Percentiles rank a stretch among this genome's conserved stretches.
Conservation (phyloP, 2,888 invertebrate species). For the Polyploca ridens region DNA sequence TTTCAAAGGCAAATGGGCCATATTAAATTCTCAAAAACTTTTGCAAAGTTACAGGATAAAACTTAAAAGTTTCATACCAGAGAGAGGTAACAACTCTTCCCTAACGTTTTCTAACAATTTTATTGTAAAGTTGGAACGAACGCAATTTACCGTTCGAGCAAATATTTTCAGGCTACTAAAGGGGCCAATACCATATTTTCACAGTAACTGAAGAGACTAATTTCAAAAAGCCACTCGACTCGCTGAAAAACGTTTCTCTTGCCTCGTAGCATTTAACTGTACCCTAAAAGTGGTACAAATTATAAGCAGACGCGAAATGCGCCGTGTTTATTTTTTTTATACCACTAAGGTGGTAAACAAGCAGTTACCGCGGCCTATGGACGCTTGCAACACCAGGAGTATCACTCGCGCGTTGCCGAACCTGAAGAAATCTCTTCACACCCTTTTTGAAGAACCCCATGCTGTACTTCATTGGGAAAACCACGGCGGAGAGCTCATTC, state of each 20-base stretch:
- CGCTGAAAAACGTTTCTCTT: slow-evolving; percentile 26
- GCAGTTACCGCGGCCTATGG: too few species aligned
- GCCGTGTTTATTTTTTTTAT: too few species aligned
- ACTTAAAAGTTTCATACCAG: not conserved
- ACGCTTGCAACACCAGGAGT: too few species aligned
- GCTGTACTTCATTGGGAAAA: too few species aligned
- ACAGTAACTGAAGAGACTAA: slow-evolving; percentile 38
- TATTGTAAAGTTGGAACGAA: slow-evolving; percentile 11
- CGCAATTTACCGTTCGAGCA: slow-evolving; percentile 26
- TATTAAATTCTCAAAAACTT: slow-evolving; percentile 26
- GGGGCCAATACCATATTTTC: slow-evolving; percentile 41
- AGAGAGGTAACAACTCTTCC: not conserved
- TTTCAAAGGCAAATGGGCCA: not conserved
- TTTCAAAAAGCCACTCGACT: slow-evolving; percentile 40
- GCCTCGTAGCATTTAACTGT: slow-evolving; percentile 20
- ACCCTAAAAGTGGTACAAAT: slow-evolving; percentile 14
- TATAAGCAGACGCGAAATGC: slow-evolving; percentile 21
- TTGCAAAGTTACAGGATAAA: not conserved
- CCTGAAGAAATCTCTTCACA: too few species aligned
- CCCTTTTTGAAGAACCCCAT: too few species aligned
- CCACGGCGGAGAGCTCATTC: too few species aligned
- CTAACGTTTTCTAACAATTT: not conserved
- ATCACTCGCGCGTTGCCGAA: too few species aligned
- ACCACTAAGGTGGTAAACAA: too few species aligned
- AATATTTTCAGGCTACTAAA: slow-evolving; percentile 25